A percentile compares a stretch with the other conserved stretches of the same genome.
These are phyloP conservation scores for Thymelicus acteon DNA, from an alignment of 2,888 invertebrate genomes.

Conservation along the genomic window DNA sequence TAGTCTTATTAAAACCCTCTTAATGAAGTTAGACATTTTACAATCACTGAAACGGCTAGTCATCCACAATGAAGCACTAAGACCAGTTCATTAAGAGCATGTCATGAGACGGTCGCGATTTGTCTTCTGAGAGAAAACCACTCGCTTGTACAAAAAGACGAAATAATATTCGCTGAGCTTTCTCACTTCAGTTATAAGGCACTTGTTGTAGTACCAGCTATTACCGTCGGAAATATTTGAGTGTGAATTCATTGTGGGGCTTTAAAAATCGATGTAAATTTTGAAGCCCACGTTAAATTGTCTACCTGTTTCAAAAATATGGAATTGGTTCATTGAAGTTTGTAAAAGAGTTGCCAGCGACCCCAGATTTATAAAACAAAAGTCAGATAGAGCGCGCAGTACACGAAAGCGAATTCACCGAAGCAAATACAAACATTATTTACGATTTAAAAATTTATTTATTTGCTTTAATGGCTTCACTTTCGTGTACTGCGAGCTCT, in stretches of 20 bases:
- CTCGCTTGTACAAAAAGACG: conserved; percentile 25
- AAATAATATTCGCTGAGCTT: conserved; percentile 35
- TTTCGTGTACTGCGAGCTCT: too few relatives aligned
- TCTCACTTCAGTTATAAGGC: conserved; percentile 20
- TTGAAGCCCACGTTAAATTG: too few relatives aligned
- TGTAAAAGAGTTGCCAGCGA: too few relatives aligned
- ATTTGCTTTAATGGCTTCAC: too few relatives aligned
- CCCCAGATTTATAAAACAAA: too few relatives aligned
- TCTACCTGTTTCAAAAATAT: too few relatives aligned
- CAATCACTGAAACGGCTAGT: conserved; percentile 13
- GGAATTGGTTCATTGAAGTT: too few relatives aligned
- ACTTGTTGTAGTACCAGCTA: background rate
- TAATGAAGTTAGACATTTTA: conserved; percentile 16
- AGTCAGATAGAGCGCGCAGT: too few relatives aligned
- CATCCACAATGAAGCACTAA: conserved; percentile 28
- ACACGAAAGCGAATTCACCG: too few relatives aligned
- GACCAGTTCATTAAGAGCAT: conserved; percentile 34
- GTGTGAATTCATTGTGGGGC: background rate
- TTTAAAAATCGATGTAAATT: too few relatives aligned
- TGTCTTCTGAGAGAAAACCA: conserved; percentile 32
- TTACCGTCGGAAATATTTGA: background rate
- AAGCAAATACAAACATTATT: too few relatives aligned
- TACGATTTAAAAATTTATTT: too few relatives aligned
- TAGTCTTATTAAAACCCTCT: conserved; percentile 4
- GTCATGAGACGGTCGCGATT: conserved; percentile 26